Base-by-base conservation (phyloP, 2,888 invertebrate species). In the Acleris laterana region DNA sequence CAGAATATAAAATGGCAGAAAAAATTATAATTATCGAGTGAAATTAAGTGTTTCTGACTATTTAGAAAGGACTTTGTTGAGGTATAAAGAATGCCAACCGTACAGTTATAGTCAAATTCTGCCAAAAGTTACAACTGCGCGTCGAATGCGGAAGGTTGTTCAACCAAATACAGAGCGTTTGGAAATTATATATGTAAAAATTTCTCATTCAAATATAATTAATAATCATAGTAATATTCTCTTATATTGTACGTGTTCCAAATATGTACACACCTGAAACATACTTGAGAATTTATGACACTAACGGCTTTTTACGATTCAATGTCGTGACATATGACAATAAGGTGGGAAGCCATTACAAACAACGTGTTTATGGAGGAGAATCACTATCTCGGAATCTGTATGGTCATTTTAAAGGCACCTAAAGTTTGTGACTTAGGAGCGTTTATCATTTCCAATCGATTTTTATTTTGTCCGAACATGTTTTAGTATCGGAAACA, bases 331-430 rank as follows among this genome's bases (percentile, higher is more conserved):
- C 86, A 87, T 81, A 79, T 82, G 84, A 86, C 84, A 81, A 87
- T 92, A 87, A 90, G 87, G 74, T 79, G 74, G 76, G 71, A 74
- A 75, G 77, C 79, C 79, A 82, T 87, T 80, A 77, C 70, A 79
- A 86, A 91, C 85, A 85, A 87, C 85, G 85, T 89, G 90, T 88
- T 90, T 87, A 90, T 88, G 81, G 84, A 70, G 80, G 76, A 81
- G 80, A 82, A 82, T 82, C 78, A 80, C 78, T 82, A 80, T 84
- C 80, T 78, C 60, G 46, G 51, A 51, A 58, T 63, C 57, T 59
- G 57, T 75, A 75, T 79, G 75, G 77, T 78, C 74, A 82, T 78
- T 85, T 85, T 78, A 66, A 61, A 56, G 32, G 17, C 58, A 59
- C 61, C 65, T 49, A 56, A 62, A 62, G 46, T 60, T 19, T 46